These are phyloP conservation scores for Sigmodon hispidus DNA, from an alignment of 2,113 vertebrate species.

Conservation along the genomic window DNA sequence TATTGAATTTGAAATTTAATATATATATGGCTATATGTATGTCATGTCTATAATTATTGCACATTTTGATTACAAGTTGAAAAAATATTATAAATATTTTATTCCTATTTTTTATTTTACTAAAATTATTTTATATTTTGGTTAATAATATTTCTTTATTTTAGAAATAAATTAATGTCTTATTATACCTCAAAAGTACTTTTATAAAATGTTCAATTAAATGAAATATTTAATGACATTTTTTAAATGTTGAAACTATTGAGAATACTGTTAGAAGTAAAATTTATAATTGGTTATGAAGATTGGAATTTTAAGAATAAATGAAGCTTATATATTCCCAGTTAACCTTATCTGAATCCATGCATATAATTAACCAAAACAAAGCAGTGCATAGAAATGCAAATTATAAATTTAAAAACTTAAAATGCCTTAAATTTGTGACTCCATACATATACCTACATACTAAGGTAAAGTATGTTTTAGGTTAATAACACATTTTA, in stretches of 20 bases:
- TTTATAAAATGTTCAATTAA: not conserved
- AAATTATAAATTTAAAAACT: not conserved
- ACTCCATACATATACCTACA: not conserved
- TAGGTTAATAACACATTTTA: not conserved
- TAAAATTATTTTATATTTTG: not conserved
- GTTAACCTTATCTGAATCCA: not conserved
- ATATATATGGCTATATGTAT: not conserved
- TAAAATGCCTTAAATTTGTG: constrained; percentile 13
- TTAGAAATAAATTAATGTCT: not conserved
- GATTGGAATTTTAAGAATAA: not conserved
- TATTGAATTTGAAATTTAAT: constrained; percentile 20
- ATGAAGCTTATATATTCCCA: not conserved
- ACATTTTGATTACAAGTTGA: not conserved
- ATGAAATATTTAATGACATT: constrained; percentile 25
- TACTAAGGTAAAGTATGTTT: not conserved
- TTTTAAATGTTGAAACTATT: not conserved
- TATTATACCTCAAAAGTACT: not conserved
- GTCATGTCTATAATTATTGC: not conserved
- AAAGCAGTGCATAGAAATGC: not conserved
- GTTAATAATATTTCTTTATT: not conserved
- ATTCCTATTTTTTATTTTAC: not conserved
- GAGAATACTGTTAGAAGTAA: not conserved
- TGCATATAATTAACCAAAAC: not conserved
- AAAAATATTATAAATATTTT: not conserved
- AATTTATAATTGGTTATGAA: constrained; percentile 39